Evolutionary conservation across 2,888 invertebrate genomes (phyloP).

Genomic region (Dendrolimus houi): DNA sequence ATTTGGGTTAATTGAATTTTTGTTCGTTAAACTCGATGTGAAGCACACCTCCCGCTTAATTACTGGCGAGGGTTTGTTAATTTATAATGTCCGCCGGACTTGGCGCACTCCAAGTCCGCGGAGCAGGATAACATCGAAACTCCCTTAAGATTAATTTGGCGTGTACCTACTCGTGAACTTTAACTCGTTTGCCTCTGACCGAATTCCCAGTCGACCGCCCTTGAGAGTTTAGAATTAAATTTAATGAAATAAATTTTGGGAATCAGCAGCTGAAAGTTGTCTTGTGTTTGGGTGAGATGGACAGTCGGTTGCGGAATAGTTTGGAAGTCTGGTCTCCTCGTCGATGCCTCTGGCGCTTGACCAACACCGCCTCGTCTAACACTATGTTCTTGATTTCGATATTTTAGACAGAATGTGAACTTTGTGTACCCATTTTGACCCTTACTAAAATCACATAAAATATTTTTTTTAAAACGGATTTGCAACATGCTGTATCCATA

Average conservation of each 20-base stretch:
- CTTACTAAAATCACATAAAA: no score
- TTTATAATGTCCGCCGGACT: slow-evolving; percentile 66
- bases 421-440: no score
- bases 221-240: slow-evolving; percentile 68
- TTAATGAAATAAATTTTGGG: slow-evolving; percentile 70
- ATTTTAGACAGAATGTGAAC: no score
- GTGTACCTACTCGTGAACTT: slow-evolving; percentile 64
- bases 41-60: slow-evolving; percentile 67
- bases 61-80: slow-evolving; percentile 67
- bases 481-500: no score
- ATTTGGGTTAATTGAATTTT: slow-evolving; percentile 70
- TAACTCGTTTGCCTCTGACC: slow-evolving; percentile 71
- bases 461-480: no score
- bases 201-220: slow-evolving; percentile 59
- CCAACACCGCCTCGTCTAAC: no score
- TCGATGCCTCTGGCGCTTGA: no score
- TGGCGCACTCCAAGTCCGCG: slow-evolving; percentile 51
- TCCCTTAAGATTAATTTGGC: slow-evolving; percentile 75
- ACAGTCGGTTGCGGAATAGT: slow-evolving; percentile 5
- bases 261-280: slow-evolving; percentile 54
- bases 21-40: slow-evolving; percentile 60
- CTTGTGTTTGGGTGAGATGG: slow-evolving; percentile 19
- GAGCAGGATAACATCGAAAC: slow-evolving; percentile 66
- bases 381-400: no score
- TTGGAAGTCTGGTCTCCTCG: not conserved